Evolutionary conservation across 2,888 invertebrate genomes (phyloP).

Genomic region (Hoplodrina blanda): DNA sequence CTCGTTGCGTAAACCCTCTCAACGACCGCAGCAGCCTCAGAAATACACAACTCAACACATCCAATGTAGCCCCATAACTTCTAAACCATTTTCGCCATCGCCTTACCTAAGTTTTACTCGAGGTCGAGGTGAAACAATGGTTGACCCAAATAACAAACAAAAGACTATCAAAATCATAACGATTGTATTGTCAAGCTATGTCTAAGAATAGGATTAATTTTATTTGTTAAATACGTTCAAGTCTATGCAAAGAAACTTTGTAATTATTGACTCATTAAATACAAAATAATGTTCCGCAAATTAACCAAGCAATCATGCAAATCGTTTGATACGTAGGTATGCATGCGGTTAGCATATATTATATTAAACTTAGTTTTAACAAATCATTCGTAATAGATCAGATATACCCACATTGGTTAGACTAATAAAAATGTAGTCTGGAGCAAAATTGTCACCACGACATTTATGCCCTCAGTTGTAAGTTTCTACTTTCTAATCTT

Average conservation of each 20-base stretch:
- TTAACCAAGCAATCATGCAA: conserved; percentile 65
- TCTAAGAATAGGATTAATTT: conserved; percentile 50
- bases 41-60: conserved; percentile 41
- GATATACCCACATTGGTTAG: conserved; percentile 1
- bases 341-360: conserved; percentile 44
- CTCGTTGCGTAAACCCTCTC: conserved; percentile 74
- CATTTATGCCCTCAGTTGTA: conserved; percentile 73
- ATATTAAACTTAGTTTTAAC: conserved; percentile 17
- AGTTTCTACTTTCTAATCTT: conserved; percentile 88
- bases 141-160: conserved; percentile 69
- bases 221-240: conserved; percentile 47
- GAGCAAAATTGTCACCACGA: conserved; percentile 66
- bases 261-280: conserved; percentile 61
- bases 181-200: conserved; percentile 48
- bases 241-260: conserved; percentile 44
- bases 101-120: conserved; percentile 51
- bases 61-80: conserved; percentile 22
- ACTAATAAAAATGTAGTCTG: conserved; percentile 54
- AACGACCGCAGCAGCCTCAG: conserved; percentile 56
- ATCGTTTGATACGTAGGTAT: conserved; percentile 46
- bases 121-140: conserved; percentile 70
- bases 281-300: conserved; percentile 61
- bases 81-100: conserved; percentile 45
- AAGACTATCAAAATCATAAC: conserved; percentile 62
- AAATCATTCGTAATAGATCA: conserved; percentile 20